These are phyloP conservation scores for Hypselothyrea guttata DNA, from an alignment of 2,888 invertebrate genomes.

Conservation along the genomic window DNA sequence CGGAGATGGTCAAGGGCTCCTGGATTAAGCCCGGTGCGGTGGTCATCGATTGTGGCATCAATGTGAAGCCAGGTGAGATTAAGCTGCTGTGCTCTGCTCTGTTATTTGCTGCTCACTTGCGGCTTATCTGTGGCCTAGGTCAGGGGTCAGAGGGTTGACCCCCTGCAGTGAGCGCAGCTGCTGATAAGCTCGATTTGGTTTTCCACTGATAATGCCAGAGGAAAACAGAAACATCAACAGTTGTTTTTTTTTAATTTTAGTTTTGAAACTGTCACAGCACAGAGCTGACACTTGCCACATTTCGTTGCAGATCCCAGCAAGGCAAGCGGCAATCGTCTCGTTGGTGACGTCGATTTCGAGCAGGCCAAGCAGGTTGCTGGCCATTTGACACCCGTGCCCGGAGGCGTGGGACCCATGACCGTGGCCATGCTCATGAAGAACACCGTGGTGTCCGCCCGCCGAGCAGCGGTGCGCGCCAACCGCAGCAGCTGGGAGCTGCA, in stretches of 20 bases:
- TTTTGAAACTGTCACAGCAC: too few relatives aligned
- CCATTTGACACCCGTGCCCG: constrained; percentile 96
- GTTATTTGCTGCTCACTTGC: neutral
- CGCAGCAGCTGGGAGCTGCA: constrained; percentile 88
- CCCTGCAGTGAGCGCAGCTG: neutral
- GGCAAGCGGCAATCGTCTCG: constrained; percentile 89
- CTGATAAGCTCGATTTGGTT: constrained; percentile 31
- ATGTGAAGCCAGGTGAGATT: constrained; percentile 89
- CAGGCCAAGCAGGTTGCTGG: constrained; percentile 91
- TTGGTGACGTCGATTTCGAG: constrained; percentile 96
- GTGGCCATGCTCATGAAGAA: constrained; percentile 99
- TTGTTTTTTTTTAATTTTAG: too few relatives aligned
- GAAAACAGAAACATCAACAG: too few relatives aligned
- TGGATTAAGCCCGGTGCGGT: constrained; percentile 99
- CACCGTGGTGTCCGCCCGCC: constrained; percentile 92
- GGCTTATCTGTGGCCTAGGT: constrained; percentile 23
- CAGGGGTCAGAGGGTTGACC: too few relatives aligned
- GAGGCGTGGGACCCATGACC: constrained; percentile 99
- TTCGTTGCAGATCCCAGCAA: constrained; percentile 87
- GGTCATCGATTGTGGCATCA: constrained; percentile 99
- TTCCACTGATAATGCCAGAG: constrained; percentile 9
- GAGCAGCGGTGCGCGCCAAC: constrained; percentile 84
- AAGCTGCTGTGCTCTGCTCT: neutral
- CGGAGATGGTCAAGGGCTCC: constrained; percentile 94
- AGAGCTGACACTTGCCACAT: neutral